A percentile compares a stretch with the other conserved stretches of the same genome.
phyloP scores from a whole-genome alignment of 1,140 invertebrate genomes.

The Eurosta solidaginis region DNA sequence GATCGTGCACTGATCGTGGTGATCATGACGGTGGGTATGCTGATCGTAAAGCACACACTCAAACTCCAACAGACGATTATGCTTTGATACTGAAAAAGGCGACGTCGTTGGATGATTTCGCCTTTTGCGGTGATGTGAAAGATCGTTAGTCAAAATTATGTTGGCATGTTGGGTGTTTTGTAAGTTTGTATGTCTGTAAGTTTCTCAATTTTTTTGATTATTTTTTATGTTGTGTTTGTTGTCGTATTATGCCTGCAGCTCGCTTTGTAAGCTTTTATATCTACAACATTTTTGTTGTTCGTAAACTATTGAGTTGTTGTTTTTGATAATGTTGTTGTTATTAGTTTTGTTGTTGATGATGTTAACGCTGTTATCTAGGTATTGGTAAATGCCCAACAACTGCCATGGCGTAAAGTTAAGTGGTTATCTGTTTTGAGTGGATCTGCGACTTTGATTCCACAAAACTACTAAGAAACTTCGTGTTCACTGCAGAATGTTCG shows the following conservation, averaged over 20 bases:
- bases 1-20: not conserved
- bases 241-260: not conserved
- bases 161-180: not conserved
- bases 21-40: not conserved
- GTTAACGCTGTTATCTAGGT: not conserved
- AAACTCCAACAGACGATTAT: not conserved
- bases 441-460: slow-evolving; percentile 15
- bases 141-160: slow-evolving; percentile 28
- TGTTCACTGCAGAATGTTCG: not conserved
- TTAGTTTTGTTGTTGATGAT: no score
- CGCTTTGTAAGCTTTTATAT: not conserved
- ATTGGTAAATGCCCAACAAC: not conserved
- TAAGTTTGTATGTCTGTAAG: not conserved
- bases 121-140: slow-evolving; percentile 3
- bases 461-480: not conserved
- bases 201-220: no score
- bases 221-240: not conserved
- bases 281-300: not conserved
- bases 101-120: not conserved
- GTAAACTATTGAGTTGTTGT: not conserved
- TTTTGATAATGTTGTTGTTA: no score
- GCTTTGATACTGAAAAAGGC: not conserved
- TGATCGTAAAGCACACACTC: no score
- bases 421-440: slow-evolving; percentile 13
- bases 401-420: slow-evolving; percentile 20